Base-by-base conservation (phyloP, 2,113 vertebrate genomes). In the Tragelaphus buxtoni region DNA sequence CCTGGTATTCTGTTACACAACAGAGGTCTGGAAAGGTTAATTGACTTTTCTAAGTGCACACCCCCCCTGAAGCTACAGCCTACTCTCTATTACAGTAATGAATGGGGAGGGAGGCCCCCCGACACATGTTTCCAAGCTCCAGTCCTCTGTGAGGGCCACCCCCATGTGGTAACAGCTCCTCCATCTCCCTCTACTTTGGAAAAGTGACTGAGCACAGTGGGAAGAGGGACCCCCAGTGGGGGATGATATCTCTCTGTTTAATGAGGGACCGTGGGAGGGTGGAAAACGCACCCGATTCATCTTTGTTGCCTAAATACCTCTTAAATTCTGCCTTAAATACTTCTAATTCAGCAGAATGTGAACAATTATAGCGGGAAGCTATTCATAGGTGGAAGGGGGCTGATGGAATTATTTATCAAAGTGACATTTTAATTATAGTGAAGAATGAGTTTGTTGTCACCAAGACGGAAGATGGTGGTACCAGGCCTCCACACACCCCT, bases 381-480 rank as follows among this genome's bases (percentile, higher is more conserved):
- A 95, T 93, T 98, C 97, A 97, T 97, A 98, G 97, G 96, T 97
- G 82, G 97, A 97, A 97, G 97, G 94, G 94, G 97, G 97, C 86
- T 97, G 98, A 97, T 91, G 93, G 92, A 97, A 98, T 98, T 98
- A 97, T 98, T 98, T 98, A 97, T 98, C 97, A 97, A 97, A 97
- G 83, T 98, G 97, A 97, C 98, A 98, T 96, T 98, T 98, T 98
- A 98, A 98, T 98, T 98, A 98, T 76, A 96, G 90, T 97, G 98
- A 98, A 95, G 97, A 91, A 98, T 97, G 97, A 93, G 72, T 97
- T 97, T 98, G 97, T 96, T 98, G 97, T 97, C 97, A 96, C 82
- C 0, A 3, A 91, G 96, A 95, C 32, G 45, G 97, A 93, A 95
- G 96, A 85, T 10, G 17, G 95, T 55, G 83, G 92, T 92, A 88